Conservation (phyloP, 2,797 vertebrate species). For the Kryptopterus vitreolus region DNA sequence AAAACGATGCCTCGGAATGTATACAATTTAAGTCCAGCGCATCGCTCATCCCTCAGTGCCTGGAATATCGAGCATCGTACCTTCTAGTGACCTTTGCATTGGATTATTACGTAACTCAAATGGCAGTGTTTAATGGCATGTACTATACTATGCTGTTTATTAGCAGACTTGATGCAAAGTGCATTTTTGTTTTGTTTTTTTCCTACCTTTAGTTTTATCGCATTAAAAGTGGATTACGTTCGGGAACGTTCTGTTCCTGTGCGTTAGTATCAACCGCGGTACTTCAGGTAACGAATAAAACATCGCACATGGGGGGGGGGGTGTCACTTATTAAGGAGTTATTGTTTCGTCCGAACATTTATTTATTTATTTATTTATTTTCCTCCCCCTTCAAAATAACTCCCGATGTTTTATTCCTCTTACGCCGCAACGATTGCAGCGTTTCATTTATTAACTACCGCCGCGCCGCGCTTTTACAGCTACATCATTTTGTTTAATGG, state of each 20-base stretch:
- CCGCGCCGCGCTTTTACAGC: not conserved
- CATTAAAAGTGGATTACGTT: not conserved
- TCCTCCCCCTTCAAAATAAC: not conserved
- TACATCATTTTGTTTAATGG: not conserved
- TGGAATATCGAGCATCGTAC: slow-evolving; percentile 14
- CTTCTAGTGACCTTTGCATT: slow-evolving; percentile 35
- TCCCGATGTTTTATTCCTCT: not conserved
- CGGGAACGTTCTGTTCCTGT: not conserved
- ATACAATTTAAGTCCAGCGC: slow-evolving; percentile 24
- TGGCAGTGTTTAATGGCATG: not conserved
- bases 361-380: no score
- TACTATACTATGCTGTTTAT: not conserved
- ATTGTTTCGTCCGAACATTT: not conserved
- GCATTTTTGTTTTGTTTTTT: not conserved
- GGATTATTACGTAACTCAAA: not conserved
- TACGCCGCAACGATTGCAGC: not conserved
- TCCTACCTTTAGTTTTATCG: no score
- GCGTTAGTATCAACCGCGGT: not conserved
- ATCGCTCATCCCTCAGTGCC: slow-evolving; percentile 31
- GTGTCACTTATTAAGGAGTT: not conserved
- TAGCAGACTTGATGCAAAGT: not conserved
- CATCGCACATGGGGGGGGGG: no score
- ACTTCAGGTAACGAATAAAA: no score
- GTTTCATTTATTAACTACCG: not conserved
- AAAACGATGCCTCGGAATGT: slow-evolving; percentile 27